These are phyloP conservation scores for Ptycholaimellus sp. DNA, from an alignment of 2,888 invertebrate genomes.

Conservation along the genomic window DNA sequence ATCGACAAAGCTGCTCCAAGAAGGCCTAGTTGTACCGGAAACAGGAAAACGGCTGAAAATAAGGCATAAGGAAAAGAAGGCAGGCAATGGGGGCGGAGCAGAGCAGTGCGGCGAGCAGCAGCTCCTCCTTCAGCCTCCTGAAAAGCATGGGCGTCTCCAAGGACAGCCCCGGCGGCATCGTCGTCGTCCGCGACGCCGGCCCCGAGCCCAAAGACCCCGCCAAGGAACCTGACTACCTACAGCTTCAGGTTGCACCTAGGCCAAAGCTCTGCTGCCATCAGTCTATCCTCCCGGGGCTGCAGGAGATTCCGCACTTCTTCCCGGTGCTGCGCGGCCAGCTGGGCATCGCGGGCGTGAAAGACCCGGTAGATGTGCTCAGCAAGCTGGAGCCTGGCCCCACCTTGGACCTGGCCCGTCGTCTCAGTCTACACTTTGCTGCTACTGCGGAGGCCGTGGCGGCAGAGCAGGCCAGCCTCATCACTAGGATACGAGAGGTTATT, in stretches of 20 bases:
- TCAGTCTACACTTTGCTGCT: conserved; percentile 2
- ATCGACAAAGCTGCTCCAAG: too few species aligned
- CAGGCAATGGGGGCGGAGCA: not conserved
- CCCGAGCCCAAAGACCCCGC: not conserved
- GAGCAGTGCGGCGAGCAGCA: not conserved
- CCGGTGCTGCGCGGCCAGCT: conserved; percentile 3
- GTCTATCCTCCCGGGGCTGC: not conserved
- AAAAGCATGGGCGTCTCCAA: not conserved
- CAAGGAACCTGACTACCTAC: not conserved
- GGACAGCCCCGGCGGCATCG: not conserved
- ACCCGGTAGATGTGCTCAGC: conserved; percentile 4
- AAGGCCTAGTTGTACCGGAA: too few species aligned
- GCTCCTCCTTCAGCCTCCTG: not conserved
- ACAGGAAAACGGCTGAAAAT: not conserved
- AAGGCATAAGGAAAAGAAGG: not conserved
- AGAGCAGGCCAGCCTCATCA: conserved; percentile 1
- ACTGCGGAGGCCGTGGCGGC: not conserved
- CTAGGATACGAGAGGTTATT: conserved; percentile 3
- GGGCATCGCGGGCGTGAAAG: conserved; percentile 4
- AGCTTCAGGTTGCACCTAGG: not conserved
- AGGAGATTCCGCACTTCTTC: conserved; percentile 6
- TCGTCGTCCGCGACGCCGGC: not conserved
- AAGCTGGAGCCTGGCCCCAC: conserved; percentile 3
- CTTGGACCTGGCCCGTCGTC: not conserved
- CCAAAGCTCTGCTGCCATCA: not conserved